phyloP scores from a whole-genome alignment of 1,140 invertebrate genomes.

The Aphelenchoides besseyi region DNA sequence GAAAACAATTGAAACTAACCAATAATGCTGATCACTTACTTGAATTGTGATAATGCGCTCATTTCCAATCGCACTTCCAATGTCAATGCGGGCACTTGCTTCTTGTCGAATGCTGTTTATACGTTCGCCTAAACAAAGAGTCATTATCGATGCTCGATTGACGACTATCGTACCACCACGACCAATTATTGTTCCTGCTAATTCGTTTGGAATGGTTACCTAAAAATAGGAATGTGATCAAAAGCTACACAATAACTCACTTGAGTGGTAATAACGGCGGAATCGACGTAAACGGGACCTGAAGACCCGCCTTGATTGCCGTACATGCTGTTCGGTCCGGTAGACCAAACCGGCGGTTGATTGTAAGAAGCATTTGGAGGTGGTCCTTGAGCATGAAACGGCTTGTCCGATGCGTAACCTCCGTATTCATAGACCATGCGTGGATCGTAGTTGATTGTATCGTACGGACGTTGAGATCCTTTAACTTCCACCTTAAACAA shows the following conservation, averaged over 20 bases:
- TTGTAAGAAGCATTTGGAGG: neutral
- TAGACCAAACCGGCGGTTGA: slow-evolving; percentile 8
- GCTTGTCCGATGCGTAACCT: slow-evolving; percentile 37
- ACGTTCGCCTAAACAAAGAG: no score
- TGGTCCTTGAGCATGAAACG: neutral
- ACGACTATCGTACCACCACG: no score
- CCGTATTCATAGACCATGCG: slow-evolving; percentile 48
- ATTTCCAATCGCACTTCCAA: slow-evolving; percentile 32
- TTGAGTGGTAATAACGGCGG: neutral
- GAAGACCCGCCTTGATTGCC: neutral
- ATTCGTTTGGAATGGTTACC: slow-evolving; percentile 53
- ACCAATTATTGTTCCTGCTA: slow-evolving; percentile 51
- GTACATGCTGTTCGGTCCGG: neutral
- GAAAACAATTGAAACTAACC: neutral
- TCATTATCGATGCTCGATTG: no score
- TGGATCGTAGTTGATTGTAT: slow-evolving; percentile 59
- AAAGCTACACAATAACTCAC: slow-evolving; percentile 24
- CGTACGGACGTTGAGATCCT: slow-evolving; percentile 2
- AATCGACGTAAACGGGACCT: neutral
- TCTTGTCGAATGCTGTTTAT: slow-evolving; percentile 43
- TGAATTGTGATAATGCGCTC: slow-evolving; percentile 31
- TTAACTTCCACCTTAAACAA: neutral
- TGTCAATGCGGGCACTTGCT: slow-evolving; percentile 48
- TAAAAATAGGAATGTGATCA: neutral
- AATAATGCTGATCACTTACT: neutral